Evolutionary conservation across 2,888 invertebrate species (phyloP).

Genomic region (Diachrysia chrysitis): DNA sequence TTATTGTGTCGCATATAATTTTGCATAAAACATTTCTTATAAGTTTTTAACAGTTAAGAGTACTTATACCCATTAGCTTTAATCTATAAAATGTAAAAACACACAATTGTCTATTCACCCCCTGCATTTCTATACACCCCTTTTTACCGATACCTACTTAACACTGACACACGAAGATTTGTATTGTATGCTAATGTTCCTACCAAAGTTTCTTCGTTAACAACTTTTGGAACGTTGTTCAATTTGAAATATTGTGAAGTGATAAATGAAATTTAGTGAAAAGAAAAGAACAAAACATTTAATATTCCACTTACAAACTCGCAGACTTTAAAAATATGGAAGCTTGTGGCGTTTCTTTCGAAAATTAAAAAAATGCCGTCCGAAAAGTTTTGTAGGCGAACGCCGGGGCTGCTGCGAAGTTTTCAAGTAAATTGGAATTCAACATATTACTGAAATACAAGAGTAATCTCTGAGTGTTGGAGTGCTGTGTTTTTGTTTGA

Average conservation of each 20-base stretch:
- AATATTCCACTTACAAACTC: slow-evolving; percentile 68
- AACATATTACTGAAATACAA: slow-evolving; percentile 57
- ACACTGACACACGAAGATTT: slow-evolving; percentile 10
- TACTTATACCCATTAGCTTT: no score
- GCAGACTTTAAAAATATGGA: slow-evolving; percentile 59
- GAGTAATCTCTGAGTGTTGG: slow-evolving; percentile 32
- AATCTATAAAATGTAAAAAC: no score
- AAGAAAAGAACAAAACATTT: slow-evolving; percentile 63
- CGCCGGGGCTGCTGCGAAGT: slow-evolving; percentile 44
- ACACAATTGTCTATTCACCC: no score
- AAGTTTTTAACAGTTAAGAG: no score
- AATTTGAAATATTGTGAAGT: slow-evolving; percentile 31
- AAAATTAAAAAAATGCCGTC: slow-evolving; percentile 66
- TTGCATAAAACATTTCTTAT: no score
- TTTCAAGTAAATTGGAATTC: slow-evolving; percentile 56
- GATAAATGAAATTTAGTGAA: slow-evolving; percentile 49
- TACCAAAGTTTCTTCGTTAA: slow-evolving; percentile 14
- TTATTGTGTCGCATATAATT: no score
- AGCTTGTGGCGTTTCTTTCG: slow-evolving; percentile 55
- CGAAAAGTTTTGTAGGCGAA: slow-evolving; percentile 59
- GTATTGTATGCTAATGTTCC: slow-evolving; percentile 10
- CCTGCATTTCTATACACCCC: no score
- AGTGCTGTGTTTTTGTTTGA: background rate
- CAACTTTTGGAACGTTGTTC: slow-evolving; percentile 1
- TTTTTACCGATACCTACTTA: no score